phyloP scores from a whole-genome alignment of 2,888 invertebrate species.

The Proisotoma minuta region DNA sequence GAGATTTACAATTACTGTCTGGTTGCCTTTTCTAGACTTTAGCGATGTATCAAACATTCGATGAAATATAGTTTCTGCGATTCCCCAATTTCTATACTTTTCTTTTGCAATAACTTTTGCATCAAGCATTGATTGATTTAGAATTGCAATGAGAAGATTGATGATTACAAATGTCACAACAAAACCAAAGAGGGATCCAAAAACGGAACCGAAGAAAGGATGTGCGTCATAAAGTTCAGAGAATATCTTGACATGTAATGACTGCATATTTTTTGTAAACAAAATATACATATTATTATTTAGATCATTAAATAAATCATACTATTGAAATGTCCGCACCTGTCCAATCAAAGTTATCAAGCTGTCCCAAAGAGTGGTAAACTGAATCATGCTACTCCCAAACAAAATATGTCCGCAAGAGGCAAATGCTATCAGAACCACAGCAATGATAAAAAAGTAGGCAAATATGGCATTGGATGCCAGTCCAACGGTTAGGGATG shows the following conservation, averaged over 20 bases:
- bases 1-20: not conserved
- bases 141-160: conserved; percentile 30
- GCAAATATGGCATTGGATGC: conserved; percentile 17
- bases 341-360: conserved; percentile 28
- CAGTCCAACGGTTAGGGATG: conserved; percentile 29
- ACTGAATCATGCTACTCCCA: conserved; percentile 23
- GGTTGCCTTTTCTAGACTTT: not conserved
- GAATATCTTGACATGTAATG: conserved; percentile 21
- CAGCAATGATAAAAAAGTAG: conserved; percentile 10
- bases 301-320: not conserved
- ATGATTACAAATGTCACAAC: conserved; percentile 25
- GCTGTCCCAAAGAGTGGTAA: conserved; percentile 25
- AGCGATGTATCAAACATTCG: not conserved
- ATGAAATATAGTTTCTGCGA: conserved; percentile 4
- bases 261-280: conserved; percentile 5
- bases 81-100: conserved; percentile 16
- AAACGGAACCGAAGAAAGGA: conserved; percentile 23
- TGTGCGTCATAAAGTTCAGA: conserved; percentile 11
- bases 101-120: conserved; percentile 32
- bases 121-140: conserved; percentile 30
- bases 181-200: conserved; percentile 29
- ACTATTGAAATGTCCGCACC: not conserved
- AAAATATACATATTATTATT: not conserved
- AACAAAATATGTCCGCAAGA: conserved; percentile 24
- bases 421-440: conserved; percentile 27